A percentile compares a stretch with the other conserved stretches of the same genome.
phyloP scores from a whole-genome alignment of 2,113 vertebrate genomes.

The Perognathus longimembris region DNA sequence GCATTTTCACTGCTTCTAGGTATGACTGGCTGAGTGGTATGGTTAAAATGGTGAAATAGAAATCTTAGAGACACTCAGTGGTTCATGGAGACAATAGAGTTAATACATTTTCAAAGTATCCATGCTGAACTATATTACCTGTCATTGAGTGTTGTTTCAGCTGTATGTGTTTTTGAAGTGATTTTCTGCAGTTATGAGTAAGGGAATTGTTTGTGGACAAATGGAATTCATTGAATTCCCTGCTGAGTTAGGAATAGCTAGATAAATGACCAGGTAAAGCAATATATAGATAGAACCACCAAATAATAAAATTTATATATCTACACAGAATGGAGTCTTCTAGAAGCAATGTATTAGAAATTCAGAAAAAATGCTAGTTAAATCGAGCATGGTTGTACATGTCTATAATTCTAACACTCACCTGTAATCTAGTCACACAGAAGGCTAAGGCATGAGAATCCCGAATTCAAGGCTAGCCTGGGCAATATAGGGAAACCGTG shows the following conservation, averaged over 20 bases:
- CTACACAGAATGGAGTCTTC: neutral
- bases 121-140: too few relatives aligned
- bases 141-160: neutral
- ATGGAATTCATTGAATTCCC: neutral
- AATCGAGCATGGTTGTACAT: neutral
- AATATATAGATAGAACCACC: neutral
- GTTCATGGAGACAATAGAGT: conserved; percentile 29
- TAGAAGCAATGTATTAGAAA: neutral
- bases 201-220: neutral
- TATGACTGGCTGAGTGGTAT: neutral
- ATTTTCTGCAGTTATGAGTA: neutral
- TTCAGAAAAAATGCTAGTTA: neutral
- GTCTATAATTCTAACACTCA: neutral
- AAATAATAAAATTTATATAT: conserved; percentile 1
- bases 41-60: conserved; percentile 40
- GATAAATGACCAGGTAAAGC: neutral
- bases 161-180: neutral
- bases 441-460: neutral
- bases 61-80: conserved; percentile 24
- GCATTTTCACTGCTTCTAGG: conserved; percentile 29
- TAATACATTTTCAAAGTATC: conserved; percentile 20
- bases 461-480: neutral
- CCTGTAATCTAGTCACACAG: neutral
- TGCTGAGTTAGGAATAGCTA: neutral
- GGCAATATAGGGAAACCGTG: neutral